Evolutionary conservation across 2,888 invertebrate genomes (phyloP).

Genomic region (Chouioia cunea): DNA sequence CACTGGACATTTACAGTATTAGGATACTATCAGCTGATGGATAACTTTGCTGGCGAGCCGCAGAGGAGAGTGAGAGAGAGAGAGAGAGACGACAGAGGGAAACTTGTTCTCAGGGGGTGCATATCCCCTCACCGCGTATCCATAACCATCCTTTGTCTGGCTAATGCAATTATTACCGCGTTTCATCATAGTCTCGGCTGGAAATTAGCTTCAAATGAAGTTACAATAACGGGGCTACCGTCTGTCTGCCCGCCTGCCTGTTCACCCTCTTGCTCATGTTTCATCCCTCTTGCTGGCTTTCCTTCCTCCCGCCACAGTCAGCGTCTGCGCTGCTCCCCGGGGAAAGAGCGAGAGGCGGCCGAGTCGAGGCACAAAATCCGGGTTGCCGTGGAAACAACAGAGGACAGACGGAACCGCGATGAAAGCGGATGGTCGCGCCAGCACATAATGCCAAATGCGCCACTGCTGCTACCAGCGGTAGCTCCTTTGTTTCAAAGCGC

Average conservation of each 20-base stretch:
- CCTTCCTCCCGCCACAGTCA: slow-evolving; percentile 15
- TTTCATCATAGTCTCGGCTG: slow-evolving; percentile 67
- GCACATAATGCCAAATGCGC: slow-evolving; percentile 56
- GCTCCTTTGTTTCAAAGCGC: slow-evolving; percentile 61
- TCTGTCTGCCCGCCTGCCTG: slow-evolving; percentile 9
- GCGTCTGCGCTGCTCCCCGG: slow-evolving; percentile 20
- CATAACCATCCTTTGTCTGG: slow-evolving; percentile 68
- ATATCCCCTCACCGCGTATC: slow-evolving; percentile 61
- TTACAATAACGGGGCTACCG: slow-evolving; percentile 59
- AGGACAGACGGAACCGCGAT: slow-evolving; percentile 68
- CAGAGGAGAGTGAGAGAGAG: not conserved
- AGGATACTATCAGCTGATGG: too few species aligned
- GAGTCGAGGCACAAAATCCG: slow-evolving; percentile 60
- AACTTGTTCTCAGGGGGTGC: slow-evolving; percentile 6
- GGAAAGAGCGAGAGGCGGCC: slow-evolving; percentile 4
- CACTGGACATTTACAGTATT: too few species aligned
- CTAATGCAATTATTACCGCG: slow-evolving; percentile 67
- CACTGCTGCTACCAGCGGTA: slow-evolving; percentile 27
- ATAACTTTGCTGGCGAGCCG: not conserved
- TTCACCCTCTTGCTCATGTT: slow-evolving; percentile 44
- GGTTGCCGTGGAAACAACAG: slow-evolving; percentile 69
- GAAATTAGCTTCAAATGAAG: slow-evolving; percentile 69
- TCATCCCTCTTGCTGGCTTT: slow-evolving; percentile 28
- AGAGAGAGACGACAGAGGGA: slow-evolving; percentile 1
- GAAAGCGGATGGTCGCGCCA: slow-evolving; percentile 67